A percentile compares a stretch with the other conserved stretches of the same genome.
Conservation (phyloP, 2,888 invertebrate genomes). For the Stegana nigrithorax region DNA sequence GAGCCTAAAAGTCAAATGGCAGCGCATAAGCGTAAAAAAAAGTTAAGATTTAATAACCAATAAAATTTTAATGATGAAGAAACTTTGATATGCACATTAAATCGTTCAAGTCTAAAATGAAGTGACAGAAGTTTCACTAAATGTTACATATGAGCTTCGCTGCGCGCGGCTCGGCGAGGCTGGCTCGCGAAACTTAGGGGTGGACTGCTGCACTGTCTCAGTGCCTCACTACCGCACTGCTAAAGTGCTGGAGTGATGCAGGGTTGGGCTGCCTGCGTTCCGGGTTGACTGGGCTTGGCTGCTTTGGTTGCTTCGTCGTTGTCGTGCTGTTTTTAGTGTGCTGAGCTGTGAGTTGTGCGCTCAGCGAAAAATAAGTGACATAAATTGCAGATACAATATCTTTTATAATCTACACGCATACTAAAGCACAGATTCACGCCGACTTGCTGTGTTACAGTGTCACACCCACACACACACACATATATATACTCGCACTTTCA, state of each 20-base stretch:
- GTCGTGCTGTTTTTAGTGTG: too few species aligned
- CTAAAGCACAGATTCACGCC: too few species aligned
- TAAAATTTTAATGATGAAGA: conserved; percentile 28
- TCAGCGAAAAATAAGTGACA: background rate
- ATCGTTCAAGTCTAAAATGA: conserved; percentile 14
- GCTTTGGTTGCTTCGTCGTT: too few species aligned
- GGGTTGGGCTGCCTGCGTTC: too few species aligned
- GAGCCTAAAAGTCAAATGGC: conserved; percentile 24
- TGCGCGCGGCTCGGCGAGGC: too few species aligned
- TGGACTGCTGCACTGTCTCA: too few species aligned
- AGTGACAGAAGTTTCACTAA: conserved; percentile 8
- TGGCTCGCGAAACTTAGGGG: too few species aligned
- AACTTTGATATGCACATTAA: conserved; percentile 24
- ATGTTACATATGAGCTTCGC: background rate
- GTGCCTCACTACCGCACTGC: too few species aligned
- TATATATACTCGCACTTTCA: background rate
- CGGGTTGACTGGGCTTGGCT: too few species aligned
- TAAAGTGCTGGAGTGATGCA: too few species aligned
- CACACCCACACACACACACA: background rate
- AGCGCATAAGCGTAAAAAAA: conserved; percentile 26
- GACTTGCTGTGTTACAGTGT: background rate
- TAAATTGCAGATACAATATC: conserved; percentile 10
- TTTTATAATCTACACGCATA: conserved; percentile 6
- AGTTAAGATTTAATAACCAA: conserved; percentile 29
- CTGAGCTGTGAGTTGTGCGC: background rate